Evolutionary conservation across 2,113 vertebrate species (phyloP), one percentile per base, ranked within the genome.

Genomic region (Jacana jacana): DNA sequence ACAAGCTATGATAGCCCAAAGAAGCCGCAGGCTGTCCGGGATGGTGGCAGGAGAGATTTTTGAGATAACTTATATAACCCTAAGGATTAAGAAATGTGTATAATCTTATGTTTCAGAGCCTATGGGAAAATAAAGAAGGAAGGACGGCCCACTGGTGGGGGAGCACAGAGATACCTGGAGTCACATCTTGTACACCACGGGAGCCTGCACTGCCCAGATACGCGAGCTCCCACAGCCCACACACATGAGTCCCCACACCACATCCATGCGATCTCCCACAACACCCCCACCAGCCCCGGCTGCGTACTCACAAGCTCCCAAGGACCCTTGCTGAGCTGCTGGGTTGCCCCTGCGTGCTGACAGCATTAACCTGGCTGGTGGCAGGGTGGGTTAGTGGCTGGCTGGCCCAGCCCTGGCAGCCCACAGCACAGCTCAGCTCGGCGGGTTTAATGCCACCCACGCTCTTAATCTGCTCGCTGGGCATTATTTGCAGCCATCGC

Each of bases 181-280:
- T 30, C 28, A 24, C 9, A 2, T 13, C 61, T 63, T 9, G 42
- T 28, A 33, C 20, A 15, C 7, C 37, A 5, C 1, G 2, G 33
- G 33, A 76, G 33, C 33, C 35, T 25, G 25, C 4, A 1, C 40
- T 27, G 9, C 17, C 39, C 39, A 5, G 16, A 31, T 3, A 2
- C 13, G 2, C 0, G 2, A 61, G 40, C 27, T 49, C 17, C 2
- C 3, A 1, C 52, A 11, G 28, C 37, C 9, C 17, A 5, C 12
- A 8, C 31, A 27, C 0, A 0, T 0, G 1, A 85, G 40, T 13
- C 11, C 42, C 20, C 1, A 3, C 61, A 15, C 25, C 76, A 8
- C 13, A 25, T n/a, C n/a, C 27, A 14, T 0, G 0, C 2, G 3
- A 28, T 22, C 6, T 52, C 4, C 2, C 11, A 1, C 6, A 3